Evolutionary conservation across 2,888 invertebrate genomes (phyloP).

Genomic region (Gari tellinella): DNA sequence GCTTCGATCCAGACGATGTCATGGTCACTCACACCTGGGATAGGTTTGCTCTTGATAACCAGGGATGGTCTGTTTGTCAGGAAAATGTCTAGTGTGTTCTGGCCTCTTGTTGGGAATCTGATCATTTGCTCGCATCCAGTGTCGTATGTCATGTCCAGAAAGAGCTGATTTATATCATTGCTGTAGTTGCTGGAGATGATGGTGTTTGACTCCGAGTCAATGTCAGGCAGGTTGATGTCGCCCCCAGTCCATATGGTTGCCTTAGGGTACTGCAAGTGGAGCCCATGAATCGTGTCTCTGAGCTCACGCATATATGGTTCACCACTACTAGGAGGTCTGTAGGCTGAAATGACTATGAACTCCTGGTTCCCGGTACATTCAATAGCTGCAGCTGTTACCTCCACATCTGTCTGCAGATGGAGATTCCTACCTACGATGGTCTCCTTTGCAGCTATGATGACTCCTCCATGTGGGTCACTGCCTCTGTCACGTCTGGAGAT

Average conservation of each 20-base stretch:
- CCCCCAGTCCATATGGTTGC: background rate
- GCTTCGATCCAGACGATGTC: slow-evolving; percentile 8
- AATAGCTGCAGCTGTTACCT: slow-evolving; percentile 9
- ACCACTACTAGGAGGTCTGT: slow-evolving; percentile 6
- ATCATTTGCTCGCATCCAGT: slow-evolving; percentile 15
- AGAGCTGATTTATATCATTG: background rate
- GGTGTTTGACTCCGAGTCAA: slow-evolving; percentile 12
- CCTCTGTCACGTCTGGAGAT: slow-evolving; percentile 12
- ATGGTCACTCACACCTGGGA: slow-evolving; percentile 25
- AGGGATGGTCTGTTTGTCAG: slow-evolving; percentile 28
- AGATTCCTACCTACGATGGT: slow-evolving; percentile 13
- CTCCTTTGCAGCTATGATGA: slow-evolving; percentile 23
- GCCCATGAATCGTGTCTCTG: background rate
- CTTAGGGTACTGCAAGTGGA: background rate
- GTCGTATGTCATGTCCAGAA: slow-evolving; percentile 9
- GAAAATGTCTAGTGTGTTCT: slow-evolving; percentile 24
- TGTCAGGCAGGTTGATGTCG: slow-evolving; percentile 18
- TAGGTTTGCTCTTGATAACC: slow-evolving; percentile 3
- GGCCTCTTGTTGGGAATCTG: slow-evolving; percentile 15
- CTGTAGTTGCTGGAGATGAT: slow-evolving; percentile 3
- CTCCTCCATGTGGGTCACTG: slow-evolving; percentile 16
- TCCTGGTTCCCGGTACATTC: slow-evolving; percentile 3
- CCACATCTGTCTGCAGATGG: background rate
- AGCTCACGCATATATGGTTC: slow-evolving; percentile 1
- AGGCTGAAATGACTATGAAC: slow-evolving; percentile 18